phyloP scores from a whole-genome alignment of 2,797 vertebrate genomes.

The Sebastes wilsoni region DNA sequence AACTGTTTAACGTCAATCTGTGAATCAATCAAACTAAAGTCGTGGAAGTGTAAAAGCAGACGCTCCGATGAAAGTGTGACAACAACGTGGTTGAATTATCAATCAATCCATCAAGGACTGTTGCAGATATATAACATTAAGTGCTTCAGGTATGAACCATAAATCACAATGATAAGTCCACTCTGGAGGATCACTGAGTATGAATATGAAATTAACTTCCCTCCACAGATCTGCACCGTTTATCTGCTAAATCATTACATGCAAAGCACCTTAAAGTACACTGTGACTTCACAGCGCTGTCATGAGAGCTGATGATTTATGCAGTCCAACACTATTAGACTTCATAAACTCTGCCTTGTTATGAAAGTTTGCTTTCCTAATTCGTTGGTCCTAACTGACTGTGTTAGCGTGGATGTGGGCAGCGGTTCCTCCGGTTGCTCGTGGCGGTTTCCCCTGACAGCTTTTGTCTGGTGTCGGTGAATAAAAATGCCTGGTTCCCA shows the following conservation, averaged over 20 bases:
- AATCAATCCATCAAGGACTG: not conserved
- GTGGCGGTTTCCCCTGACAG: conserved; percentile 25
- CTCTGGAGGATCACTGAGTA: not conserved
- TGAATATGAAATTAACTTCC: not conserved
- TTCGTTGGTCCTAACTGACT: conserved; percentile 36
- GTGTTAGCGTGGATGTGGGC: conserved; percentile 41
- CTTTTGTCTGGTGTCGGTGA: conserved; percentile 24
- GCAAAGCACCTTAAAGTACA: not conserved
- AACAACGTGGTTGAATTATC: not conserved
- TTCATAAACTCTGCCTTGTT: conserved; percentile 16
- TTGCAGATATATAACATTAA: not conserved
- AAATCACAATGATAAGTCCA: not conserved
- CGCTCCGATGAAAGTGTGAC: not conserved
- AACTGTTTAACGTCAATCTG: not conserved
- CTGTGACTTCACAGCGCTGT: not conserved
- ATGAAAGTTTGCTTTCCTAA: conserved; percentile 16
- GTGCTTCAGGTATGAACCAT: not conserved
- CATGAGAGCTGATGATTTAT: not conserved
- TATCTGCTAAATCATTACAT: not conserved
- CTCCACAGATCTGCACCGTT: not conserved
- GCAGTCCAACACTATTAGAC: not conserved
- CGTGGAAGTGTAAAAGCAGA: not conserved
- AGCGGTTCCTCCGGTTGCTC: conserved; percentile 21
- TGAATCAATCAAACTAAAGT: conserved; percentile 1
- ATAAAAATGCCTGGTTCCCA: conserved; percentile 32